Base-by-base conservation (phyloP, 2,888 invertebrate genomes). In the Automeris io region DNA sequence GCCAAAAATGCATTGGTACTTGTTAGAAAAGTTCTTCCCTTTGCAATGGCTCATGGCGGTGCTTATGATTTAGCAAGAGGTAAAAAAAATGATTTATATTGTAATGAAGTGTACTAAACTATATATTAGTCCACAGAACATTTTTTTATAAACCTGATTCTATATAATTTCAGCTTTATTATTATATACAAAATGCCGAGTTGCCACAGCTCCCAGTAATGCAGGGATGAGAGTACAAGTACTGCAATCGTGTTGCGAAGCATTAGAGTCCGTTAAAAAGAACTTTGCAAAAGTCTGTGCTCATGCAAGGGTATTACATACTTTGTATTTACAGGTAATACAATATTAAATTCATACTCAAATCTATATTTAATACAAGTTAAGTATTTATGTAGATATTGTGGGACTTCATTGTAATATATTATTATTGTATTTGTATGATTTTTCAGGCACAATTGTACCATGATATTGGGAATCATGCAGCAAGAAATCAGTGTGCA, bases 401-500 rank as follows among this genome's bases (percentile, higher is more conserved):
- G n/a, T n/a, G n/a, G n/a, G n/a, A n/a, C n/a, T n/a, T n/a, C n/a
- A n/a, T n/a, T n/a, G n/a, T n/a, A n/a, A n/a, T n/a, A n/a, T n/a
- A n/a, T n/a, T n/a, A n/a, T n/a, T n/a, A n/a, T 29, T 23, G 9
- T 33, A 42, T 38, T 22, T 40, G 41, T 45, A 39, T 37, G n/a
- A n/a, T n/a, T n/a, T 88, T 89, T 53, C 79, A 92, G 88, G 92
- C 93, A 0, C 89, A 91, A 49, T 81, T 95, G 0, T 95, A 92
- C 59, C 89, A 96, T 58, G 92, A 92, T 48, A 82, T 95, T 2
- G 92, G 92, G 1, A 88, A 91, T 59, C 86, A 88, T 8, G 81
- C 88, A 0, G 91, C 95, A 51, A 88, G 96, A 44, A 96, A 96
- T 71, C 92, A 92, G 54, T 93, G 92, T 65, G 92, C 96, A 0